Base-by-base conservation (phyloP, 1,140 invertebrate genomes). In the Drosophila auraria region DNA sequence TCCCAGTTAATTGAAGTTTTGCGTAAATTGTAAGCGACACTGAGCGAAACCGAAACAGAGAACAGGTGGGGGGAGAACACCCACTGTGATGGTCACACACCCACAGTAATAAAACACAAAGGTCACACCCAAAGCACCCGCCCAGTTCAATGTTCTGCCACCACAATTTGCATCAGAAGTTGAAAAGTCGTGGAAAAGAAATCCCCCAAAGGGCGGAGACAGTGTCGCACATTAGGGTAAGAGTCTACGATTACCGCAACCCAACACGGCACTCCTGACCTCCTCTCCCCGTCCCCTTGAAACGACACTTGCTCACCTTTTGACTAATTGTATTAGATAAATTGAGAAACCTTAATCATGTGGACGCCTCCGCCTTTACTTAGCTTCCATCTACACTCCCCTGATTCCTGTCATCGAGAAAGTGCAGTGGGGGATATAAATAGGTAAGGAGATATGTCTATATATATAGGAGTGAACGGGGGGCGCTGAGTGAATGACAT, bases 261-360 rank as follows among this genome's bases (percentile, higher is more conserved):
- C 64, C 59, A 77, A 60, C 45, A 42, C 47, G 30, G 63, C 36
- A 25, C 66, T 38, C 25, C 17, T 40, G 36, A 30, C 66, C 45
- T 23, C 12, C 42, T 40, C 45, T 40, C 45, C 38, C 27, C 51
- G 36, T 44, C 64, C 50, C 23, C 49, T 12, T 45, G 14, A 6
- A 64, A 33, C 57, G 72, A 38, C 54, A 61, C 17, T 47, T 60
- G 61, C 77, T 82, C 82, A 82, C 78, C 86, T 90, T 71, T 79
- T 90, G 79, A 90, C 87, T 90, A 90, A 90, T 90, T 90, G 86
- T 91, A 90, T 90, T 91, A 91, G 79, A 90, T 90, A 86, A 90
- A 90, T 90, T 90, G 82, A 77, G 82, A 90, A 90, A 80, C 86
- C 86, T 82, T 90, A 90, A 90, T 90, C 86, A 80, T 82, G 87